Evolutionary conservation across 2,888 invertebrate species (phyloP), one percentile per base, ranked within the genome.

Genomic region (Lucinisca nassula): DNA sequence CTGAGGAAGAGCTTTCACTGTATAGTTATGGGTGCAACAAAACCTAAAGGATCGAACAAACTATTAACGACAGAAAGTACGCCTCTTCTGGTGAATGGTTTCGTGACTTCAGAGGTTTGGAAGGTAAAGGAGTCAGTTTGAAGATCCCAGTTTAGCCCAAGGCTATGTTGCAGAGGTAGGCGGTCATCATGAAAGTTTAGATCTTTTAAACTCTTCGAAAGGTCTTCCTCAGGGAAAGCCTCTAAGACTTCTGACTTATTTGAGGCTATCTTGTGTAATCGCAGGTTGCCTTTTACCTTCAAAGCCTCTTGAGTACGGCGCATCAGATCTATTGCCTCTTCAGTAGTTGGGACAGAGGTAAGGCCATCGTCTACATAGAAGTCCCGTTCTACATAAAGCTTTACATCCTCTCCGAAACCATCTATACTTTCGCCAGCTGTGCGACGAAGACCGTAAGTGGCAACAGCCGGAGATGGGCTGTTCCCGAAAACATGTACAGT

Each of bases 341-440:
- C 79, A 3, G 3, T 21, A n/a, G 82, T 51, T 14, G 84, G 73
- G 2, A 75, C 27, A 17, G 92, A 91, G 10, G 80, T 58, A 0
- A 92, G 32, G 2, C 79, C 89, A 58, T 92, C 91, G 73, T 92
- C 90, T 4, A 92, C 85, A 77, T 92, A 92, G 81, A 91, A 92
- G 58, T 90, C 51, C 0, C 67, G 55, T 6, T 76, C 49, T 8
- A 92, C 87, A 55, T 91, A 89, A 10, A 85, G 27, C 14, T 61
- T 70, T 1, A 88, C 85, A 35, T 92, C 85, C 6, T 17, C 12
- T 24, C 85, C 87, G 51, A 67, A 83, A 4, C 24, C 32, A 0
- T 21, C n/a, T n/a, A n/a, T n/a, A n/a, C n/a, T n/a, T n/a, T n/a
- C n/a, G n/a, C n/a, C n/a, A n/a, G n/a, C n/a, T 2, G 27, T 73